Evolutionary conservation across 2,113 vertebrate genomes (phyloP).

Genomic region (Cavia porcellus): DNA sequence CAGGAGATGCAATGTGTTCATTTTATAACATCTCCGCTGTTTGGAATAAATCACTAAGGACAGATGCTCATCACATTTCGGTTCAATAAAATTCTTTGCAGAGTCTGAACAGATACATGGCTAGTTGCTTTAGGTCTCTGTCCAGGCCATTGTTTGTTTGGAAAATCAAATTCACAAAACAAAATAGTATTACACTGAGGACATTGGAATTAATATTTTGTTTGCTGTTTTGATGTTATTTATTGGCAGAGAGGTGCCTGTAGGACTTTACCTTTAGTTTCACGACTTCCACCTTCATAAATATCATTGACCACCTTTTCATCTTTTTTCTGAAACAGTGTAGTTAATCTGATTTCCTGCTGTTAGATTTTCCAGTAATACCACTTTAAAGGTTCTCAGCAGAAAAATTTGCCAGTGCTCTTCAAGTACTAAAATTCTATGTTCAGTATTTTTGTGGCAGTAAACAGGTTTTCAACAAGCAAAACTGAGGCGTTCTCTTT

Average conservation of each 20-base stretch:
- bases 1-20: constrained; percentile 46
- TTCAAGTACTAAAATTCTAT: constrained; percentile 83
- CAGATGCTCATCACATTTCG: constrained; percentile 84
- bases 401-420: constrained; percentile 84
- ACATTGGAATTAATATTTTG: constrained; percentile 81
- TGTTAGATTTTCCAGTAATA: constrained; percentile 72
- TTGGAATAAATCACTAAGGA: constrained; percentile 79
- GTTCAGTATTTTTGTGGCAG: constrained; percentile 79
- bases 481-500: constrained; percentile 41
- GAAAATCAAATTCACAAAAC: constrained; percentile 83
- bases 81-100: constrained; percentile 84
- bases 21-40: constrained; percentile 81
- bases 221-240: constrained; percentile 47
- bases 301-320: constrained; percentile 15
- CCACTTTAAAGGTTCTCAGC: constrained; percentile 83
- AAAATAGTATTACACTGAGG: constrained; percentile 76
- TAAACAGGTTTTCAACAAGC: constrained; percentile 83
- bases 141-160: constrained; percentile 83
- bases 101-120: constrained; percentile 78
- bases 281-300: constrained; percentile 38
- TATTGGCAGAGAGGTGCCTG: neutral
- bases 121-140: constrained; percentile 83
- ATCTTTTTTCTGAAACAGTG: constrained; percentile 58
- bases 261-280: constrained; percentile 29
- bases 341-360: constrained; percentile 28